Evolutionary conservation across 2,797 vertebrate genomes (phyloP), one percentile per base, ranked within the genome.

Genomic region (Dendrocincla tyrannina): DNA sequence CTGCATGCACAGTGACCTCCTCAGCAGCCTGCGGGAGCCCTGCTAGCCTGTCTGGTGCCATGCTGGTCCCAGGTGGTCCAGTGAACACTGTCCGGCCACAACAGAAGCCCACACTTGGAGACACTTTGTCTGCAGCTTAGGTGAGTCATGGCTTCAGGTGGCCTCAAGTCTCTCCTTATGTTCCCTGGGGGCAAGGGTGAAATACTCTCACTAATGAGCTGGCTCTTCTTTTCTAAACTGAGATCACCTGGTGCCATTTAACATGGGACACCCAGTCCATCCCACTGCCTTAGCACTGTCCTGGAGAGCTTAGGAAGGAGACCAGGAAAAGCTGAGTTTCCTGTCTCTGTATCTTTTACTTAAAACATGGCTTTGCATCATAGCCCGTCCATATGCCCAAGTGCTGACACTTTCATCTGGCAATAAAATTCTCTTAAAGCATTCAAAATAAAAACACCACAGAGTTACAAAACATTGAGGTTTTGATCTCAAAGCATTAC

Each of bases 401-500:
- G 20, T n/a, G 30, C 4, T 39, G 56, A 3, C 50, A 27, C 28
- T 50, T 94, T 63, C 7, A 3, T 59, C 73, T 63, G 19, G 30
- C 58, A 79, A 73, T 42, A 78, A 66, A 90, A 69, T 73, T 83
- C 39, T n/a, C 69, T 52, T 50, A 52, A 75, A 86, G 18, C 13
- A 20, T 50, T 92, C 77, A 72, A 95, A 93, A 66, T 49, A 69
- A 74, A 78, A 75, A 46, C 53, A 84, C 22, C 50, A 85, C 35
- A 91, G 58, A 66, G 22, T 27, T 88, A 83, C 78, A 84, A 72
- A 95, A 49, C 2, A 11, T 55, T 2, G 8, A 75, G 58, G 28
- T 44, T 93, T 91, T 68, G 41, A 80, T 91, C 75, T 70, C 56
- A 91, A 96, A 85, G 59, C 64, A 27, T 73, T 68, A 55, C 3